Conservation (phyloP, 2,113 vertebrate genomes). For the Ciconia boyciana region DNA sequence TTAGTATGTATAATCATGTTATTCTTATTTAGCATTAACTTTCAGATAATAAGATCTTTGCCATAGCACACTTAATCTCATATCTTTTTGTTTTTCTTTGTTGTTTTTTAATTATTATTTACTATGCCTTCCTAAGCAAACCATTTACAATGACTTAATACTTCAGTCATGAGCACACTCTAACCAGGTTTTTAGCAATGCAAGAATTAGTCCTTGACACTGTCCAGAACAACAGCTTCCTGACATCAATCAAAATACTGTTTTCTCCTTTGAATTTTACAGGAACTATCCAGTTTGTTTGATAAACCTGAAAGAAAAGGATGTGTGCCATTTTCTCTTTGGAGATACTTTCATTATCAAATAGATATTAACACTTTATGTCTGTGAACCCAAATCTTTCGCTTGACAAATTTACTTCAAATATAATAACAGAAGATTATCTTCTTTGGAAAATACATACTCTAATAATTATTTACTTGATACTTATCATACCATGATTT, state of each 20-base stretch:
- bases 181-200: not conserved
- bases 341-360: not conserved
- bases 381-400: not conserved
- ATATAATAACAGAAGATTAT: not conserved
- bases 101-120: not conserved
- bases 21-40: not conserved
- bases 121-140: not conserved
- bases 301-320: not conserved
- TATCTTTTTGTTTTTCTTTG: not conserved
- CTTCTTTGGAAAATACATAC: not conserved
- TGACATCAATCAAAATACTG: not conserved
- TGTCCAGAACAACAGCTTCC: not conserved
- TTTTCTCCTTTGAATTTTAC: not conserved
- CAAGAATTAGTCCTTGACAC: not conserved
- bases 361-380: not conserved
- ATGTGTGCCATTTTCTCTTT: not conserved
- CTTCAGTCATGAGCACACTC: not conserved
- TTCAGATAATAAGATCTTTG: not conserved
- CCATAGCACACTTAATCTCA: not conserved
- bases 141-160: not conserved
- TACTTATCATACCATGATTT: accelerated
- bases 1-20: not conserved
- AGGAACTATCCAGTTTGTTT: not conserved
- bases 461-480: not conserved
- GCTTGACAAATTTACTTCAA: not conserved